Conservation (phyloP, 2,888 invertebrate genomes). For the Aphrophora alni region DNA sequence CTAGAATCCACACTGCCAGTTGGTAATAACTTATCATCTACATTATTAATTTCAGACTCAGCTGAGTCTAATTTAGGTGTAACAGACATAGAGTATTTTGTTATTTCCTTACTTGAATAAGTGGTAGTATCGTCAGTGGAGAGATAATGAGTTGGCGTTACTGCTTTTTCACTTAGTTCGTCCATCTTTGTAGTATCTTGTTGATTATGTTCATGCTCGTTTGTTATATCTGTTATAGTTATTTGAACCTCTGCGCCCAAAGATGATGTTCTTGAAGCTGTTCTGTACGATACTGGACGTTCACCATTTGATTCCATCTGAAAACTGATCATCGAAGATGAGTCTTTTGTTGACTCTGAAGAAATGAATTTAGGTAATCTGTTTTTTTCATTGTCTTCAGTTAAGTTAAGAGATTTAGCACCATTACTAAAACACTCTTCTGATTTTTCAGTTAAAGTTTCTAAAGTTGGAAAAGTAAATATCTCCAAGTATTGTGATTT, state of each 20-base stretch:
- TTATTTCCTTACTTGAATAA: neutral
- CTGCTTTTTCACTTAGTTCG: neutral
- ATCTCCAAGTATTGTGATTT: no score
- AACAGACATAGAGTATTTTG: neutral
- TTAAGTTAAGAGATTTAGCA: neutral
- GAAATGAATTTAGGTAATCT: neutral
- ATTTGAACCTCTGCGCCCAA: neutral
- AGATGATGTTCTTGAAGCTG: neutral
- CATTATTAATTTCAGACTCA: no score
- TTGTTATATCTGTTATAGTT: neutral
- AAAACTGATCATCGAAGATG: constrained; percentile 19
- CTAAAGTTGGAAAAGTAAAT: no score
- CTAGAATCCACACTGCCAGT: no score
- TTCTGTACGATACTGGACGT: neutral
- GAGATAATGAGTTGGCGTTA: neutral
- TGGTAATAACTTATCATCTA: no score
- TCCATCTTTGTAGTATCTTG: neutral
- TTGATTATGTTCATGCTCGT: neutral
- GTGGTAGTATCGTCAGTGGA: neutral
- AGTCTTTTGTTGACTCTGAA: neutral
- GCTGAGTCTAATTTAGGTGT: neutral
- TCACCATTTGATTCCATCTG: constrained; percentile 25
- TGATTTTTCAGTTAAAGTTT: no score
- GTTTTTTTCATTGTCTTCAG: no score
- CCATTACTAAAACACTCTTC: neutral